Evolutionary conservation across 2,888 invertebrate genomes (phyloP).

Genomic region (Drosophila eohydei): DNA sequence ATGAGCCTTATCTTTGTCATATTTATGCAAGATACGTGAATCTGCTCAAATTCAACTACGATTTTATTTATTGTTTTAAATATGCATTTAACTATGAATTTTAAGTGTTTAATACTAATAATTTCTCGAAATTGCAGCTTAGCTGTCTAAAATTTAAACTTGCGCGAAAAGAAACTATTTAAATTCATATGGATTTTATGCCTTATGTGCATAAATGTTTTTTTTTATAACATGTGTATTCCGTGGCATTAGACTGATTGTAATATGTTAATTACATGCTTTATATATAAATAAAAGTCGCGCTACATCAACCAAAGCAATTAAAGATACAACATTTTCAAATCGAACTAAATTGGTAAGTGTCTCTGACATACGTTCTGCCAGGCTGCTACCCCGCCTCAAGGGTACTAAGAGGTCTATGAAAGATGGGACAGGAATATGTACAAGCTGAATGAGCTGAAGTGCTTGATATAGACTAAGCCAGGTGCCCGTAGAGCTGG

Average conservation of each 20-base stretch:
- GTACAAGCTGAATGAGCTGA: no score
- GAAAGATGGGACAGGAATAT: not conserved
- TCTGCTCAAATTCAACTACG: not conserved
- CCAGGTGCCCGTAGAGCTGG: no score
- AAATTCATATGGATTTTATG: no score
- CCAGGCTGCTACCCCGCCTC: not conserved
- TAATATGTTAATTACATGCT: not conserved
- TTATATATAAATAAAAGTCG: not conserved
- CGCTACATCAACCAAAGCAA: no score
- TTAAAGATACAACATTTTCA: not conserved
- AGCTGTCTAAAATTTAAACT: not conserved
- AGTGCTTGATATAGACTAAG: no score
- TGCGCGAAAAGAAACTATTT: no score
- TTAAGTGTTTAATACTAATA: not conserved
- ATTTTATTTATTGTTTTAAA: not conserved
- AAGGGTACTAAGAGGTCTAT: not conserved
- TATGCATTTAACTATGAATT: not conserved
- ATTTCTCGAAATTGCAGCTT: not conserved
- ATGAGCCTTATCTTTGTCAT: not conserved
- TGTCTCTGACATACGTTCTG: not conserved
- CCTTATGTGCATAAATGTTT: no score
- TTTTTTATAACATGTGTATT: no score
- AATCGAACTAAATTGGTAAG: not conserved
- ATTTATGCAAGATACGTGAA: not conserved
- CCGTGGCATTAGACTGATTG: not conserved